These are phyloP conservation scores for Drosophila prosaltans DNA, from an alignment of 1,140 invertebrate species.

Conservation along the genomic window DNA sequence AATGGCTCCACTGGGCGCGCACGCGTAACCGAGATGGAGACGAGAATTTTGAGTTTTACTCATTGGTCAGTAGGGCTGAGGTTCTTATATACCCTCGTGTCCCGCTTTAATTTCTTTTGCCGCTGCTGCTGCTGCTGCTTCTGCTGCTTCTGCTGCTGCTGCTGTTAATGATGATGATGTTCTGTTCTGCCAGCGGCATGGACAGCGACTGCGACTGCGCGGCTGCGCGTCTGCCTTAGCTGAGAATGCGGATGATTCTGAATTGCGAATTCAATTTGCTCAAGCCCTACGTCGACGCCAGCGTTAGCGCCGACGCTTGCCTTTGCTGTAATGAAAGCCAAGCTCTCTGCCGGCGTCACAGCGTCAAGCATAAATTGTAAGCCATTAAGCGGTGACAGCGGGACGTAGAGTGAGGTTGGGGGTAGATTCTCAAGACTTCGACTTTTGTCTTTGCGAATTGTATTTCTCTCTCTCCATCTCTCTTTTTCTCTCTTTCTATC, in stretches of 20 bases:
- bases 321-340: constrained; percentile 20
- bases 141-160: too few relatives aligned
- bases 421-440: constrained; percentile 63
- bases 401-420: background rate
- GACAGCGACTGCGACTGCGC: constrained; percentile 42
- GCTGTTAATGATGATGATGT: constrained; percentile 40
- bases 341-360: constrained; percentile 9
- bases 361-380: constrained; percentile 63
- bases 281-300: constrained; percentile 32
- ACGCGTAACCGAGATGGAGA: constrained; percentile 74
- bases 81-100: constrained; percentile 78
- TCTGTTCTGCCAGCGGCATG: constrained; percentile 35
- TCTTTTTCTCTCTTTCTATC: constrained; percentile 31
- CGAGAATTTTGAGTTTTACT: constrained; percentile 49
- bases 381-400: constrained; percentile 16
- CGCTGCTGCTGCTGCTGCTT: constrained; percentile 47
- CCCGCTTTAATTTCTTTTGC: constrained; percentile 71
- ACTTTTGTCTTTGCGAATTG: constrained; percentile 69
- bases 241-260: constrained; percentile 43
- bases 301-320: background rate
- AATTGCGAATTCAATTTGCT: constrained; percentile 59
- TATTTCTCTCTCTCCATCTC: constrained; percentile 49
- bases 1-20: constrained; percentile 54
- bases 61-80: constrained; percentile 56
- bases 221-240: constrained; percentile 39